These are phyloP conservation scores for Drosophila seguyi DNA, from an alignment of 1,140 invertebrate species.

Conservation along the genomic window DNA sequence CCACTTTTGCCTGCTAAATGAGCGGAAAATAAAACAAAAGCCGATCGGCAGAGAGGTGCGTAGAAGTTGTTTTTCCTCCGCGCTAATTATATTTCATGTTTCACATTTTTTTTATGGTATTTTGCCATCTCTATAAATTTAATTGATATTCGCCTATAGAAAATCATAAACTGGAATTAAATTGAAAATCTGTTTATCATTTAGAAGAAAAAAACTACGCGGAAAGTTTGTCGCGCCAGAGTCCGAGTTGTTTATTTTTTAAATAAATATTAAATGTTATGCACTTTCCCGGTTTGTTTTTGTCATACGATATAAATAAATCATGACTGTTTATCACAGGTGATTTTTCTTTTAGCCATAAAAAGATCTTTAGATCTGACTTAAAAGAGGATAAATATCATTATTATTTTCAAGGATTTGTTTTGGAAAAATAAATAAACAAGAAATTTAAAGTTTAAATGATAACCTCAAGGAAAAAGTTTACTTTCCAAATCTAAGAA, in stretches of 20 bases:
- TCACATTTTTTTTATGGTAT: conserved; percentile 32
- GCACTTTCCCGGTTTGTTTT: conserved; percentile 32
- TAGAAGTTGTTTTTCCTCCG: conserved; percentile 29
- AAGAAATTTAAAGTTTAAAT: background rate
- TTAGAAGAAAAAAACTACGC: conserved; percentile 13
- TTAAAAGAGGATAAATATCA: background rate
- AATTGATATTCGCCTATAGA: conserved; percentile 25
- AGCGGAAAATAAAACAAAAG: conserved; percentile 36
- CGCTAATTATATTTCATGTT: conserved; percentile 65
- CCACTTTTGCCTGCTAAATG: conserved; percentile 24
- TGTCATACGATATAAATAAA: conserved; percentile 38
- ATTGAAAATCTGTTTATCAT: conserved; percentile 21
- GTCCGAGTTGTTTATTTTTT: conserved; percentile 28
- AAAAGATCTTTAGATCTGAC: conserved; percentile 3
- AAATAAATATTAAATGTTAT: conserved; percentile 31
- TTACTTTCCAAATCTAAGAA: background rate
- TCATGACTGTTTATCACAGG: conserved; percentile 20
- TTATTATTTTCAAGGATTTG: background rate
- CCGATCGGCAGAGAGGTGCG: conserved; percentile 5
- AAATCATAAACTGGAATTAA: conserved; percentile 43
- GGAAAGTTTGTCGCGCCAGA: conserved; percentile 1
- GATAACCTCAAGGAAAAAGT: background rate
- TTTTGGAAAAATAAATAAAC: background rate
- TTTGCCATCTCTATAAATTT: conserved; percentile 39
- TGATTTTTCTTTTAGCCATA: conserved; percentile 10